These are phyloP conservation scores for Cirrhinus molitorella DNA, from an alignment of 2,797 vertebrate species.

Conservation along the genomic window DNA sequence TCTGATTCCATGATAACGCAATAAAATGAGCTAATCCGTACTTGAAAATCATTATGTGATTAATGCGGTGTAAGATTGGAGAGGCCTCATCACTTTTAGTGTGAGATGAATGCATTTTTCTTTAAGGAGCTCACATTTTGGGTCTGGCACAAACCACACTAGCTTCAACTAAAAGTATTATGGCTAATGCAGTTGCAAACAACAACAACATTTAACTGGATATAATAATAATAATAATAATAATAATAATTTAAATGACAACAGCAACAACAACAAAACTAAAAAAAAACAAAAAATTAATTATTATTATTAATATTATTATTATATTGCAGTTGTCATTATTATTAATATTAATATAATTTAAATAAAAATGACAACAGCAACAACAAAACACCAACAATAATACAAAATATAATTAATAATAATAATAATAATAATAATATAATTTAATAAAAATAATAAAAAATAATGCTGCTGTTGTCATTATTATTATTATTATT, in stretches of 20 bases:
- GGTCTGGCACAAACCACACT: conserved; percentile 10
- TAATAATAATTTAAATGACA: neutral
- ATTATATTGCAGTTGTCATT: too few species aligned
- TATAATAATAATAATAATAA: neutral
- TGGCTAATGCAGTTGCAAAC: neutral
- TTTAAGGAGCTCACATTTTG: neutral
- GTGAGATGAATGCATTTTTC: conserved; percentile 41
- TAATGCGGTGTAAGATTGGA: conserved; percentile 23
- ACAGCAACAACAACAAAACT: too few species aligned
- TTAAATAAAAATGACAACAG: neutral
- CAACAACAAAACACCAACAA: neutral
- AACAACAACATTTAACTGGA: neutral
- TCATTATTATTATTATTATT: too few species aligned
- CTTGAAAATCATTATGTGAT: conserved; percentile 32
- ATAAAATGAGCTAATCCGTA: conserved; percentile 9
- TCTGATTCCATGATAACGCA: conserved; percentile 61
- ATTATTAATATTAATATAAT: too few species aligned
- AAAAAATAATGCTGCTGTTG: neutral
- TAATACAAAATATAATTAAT: too few species aligned
- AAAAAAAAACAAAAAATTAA: too few species aligned
- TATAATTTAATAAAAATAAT: too few species aligned
- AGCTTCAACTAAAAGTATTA: neutral
- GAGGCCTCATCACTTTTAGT: conserved; percentile 43
- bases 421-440: too few species aligned
- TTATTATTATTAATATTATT: too few species aligned